These are phyloP conservation scores for Drosophila watanabei DNA, from an alignment of 1,140 invertebrate genomes.

Conservation along the genomic window DNA sequence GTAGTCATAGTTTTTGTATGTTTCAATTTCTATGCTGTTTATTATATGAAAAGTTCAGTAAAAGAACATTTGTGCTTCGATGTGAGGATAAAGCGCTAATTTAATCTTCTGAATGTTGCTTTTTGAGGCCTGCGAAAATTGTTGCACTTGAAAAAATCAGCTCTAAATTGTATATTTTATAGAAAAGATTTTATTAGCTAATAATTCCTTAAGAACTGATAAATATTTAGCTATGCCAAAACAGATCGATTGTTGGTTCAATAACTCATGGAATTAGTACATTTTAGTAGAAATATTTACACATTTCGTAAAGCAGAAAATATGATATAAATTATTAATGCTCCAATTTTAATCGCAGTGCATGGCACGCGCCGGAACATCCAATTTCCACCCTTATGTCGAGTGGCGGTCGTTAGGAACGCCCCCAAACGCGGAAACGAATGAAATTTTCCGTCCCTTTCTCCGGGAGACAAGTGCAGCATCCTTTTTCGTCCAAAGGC, in stretches of 20 bases:
- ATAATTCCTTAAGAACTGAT: too few relatives aligned
- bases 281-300: neutral
- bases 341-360: slow-evolving; percentile 37
- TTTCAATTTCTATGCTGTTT: neutral
- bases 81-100: slow-evolving; percentile 18
- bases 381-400: slow-evolving; percentile 65
- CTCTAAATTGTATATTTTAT: accelerated
- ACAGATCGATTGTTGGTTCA: too few relatives aligned
- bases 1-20: neutral
- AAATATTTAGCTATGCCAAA: neutral
- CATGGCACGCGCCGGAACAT: slow-evolving; percentile 34
- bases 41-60: neutral
- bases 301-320: neutral
- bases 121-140: slow-evolving; percentile 49
- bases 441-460: slow-evolving; percentile 71
- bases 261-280: neutral
- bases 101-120: slow-evolving; percentile 51
- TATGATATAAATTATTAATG: neutral
- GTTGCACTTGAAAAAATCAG: slow-evolving; percentile 16
- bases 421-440: slow-evolving; percentile 63
- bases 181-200: neutral
- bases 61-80: slow-evolving; percentile 22
- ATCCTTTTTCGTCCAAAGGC: slow-evolving; percentile 72
- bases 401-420: slow-evolving; percentile 54
- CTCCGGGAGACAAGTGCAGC: slow-evolving; percentile 54